A percentile compares a stretch with the other conserved stretches of the same genome.
These are phyloP conservation scores for Amphibalanus amphitrite DNA, from an alignment of 1,140 invertebrate species.

Conservation along the genomic window DNA sequence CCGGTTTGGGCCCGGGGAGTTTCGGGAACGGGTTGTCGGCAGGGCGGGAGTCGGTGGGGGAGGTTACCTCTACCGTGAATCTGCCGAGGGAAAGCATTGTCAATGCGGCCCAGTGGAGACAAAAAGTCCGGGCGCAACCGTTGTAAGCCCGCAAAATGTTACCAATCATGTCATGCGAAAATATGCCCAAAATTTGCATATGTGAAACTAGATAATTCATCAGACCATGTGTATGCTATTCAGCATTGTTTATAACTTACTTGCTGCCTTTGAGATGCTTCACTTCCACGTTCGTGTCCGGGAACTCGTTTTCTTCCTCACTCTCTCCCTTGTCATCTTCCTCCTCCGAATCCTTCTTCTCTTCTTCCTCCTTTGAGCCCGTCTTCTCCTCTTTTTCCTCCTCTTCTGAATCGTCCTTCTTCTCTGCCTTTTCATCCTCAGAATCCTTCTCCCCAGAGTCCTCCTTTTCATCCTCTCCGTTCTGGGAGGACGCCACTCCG, in stretches of 20 bases:
- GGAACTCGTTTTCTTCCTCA: constrained; percentile 24
- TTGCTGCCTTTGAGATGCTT: constrained; percentile 28
- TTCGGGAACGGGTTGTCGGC: constrained; percentile 7
- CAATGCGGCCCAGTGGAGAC: no score
- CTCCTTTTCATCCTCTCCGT: constrained; percentile 27
- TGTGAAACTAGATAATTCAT: no score
- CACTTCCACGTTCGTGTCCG: constrained; percentile 35
- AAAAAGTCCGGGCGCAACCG: no score
- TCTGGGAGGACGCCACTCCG: constrained; percentile 23
- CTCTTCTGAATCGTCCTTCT: constrained; percentile 20
- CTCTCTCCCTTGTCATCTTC: no score
- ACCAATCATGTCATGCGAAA: no score
- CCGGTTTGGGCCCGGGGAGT: constrained; percentile 2
- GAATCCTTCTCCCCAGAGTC: no score
- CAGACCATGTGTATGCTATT: no score
- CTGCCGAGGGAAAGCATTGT: no score
- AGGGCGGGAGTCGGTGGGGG: background rate
- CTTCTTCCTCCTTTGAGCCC: background rate
- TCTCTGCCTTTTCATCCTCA: constrained; percentile 22
- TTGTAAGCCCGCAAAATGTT: no score
- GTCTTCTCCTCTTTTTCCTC: constrained; percentile 10
- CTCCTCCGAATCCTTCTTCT: no score
- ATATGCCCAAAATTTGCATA: no score
- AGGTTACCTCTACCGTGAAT: constrained; percentile 1
- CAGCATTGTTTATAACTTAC: constrained; percentile 29